Evolutionary conservation across 2,113 vertebrate species (phyloP).

Genomic region (Dunckerocampus dactyliophorus): DNA sequence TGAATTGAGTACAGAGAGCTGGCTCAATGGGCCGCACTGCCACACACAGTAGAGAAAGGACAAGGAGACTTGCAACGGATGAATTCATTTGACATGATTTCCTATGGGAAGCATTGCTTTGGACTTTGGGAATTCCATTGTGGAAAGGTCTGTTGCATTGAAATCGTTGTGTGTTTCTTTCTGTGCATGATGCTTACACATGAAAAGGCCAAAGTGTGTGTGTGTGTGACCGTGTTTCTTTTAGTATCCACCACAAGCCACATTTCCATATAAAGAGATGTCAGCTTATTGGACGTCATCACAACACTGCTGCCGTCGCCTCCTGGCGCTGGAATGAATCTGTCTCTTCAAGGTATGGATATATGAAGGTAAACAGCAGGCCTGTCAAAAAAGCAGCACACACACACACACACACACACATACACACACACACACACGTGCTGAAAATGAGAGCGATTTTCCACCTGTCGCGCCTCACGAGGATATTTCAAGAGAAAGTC

Average conservation of each 20-base stretch:
- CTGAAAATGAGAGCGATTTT: slow-evolving; percentile 33
- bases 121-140: too few species aligned
- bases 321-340: slow-evolving; percentile 44
- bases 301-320: slow-evolving; percentile 39
- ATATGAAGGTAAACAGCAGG: slow-evolving; percentile 45
- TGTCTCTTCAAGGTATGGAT: slow-evolving; percentile 39
- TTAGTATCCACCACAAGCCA: slow-evolving; percentile 33
- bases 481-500: slow-evolving; percentile 34
- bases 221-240: slow-evolving; percentile 18
- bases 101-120: too few species aligned
- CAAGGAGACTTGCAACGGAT: too few species aligned
- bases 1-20: too few species aligned
- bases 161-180: background rate
- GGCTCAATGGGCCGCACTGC: too few species aligned
- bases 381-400: slow-evolving; percentile 29
- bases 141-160: too few species aligned
- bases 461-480: slow-evolving; percentile 25
- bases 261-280: slow-evolving; percentile 53
- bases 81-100: too few species aligned
- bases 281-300: slow-evolving; percentile 51
- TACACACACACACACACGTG: slow-evolving; percentile 5
- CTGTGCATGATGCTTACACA: background rate
- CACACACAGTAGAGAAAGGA: too few species aligned
- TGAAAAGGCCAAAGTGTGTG: background rate
- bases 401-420: slow-evolving; percentile 9